Evolutionary conservation across 2,888 invertebrate species (phyloP), one percentile per base, ranked within the genome.

Genomic region (Thecocarcelia acutangulata): DNA sequence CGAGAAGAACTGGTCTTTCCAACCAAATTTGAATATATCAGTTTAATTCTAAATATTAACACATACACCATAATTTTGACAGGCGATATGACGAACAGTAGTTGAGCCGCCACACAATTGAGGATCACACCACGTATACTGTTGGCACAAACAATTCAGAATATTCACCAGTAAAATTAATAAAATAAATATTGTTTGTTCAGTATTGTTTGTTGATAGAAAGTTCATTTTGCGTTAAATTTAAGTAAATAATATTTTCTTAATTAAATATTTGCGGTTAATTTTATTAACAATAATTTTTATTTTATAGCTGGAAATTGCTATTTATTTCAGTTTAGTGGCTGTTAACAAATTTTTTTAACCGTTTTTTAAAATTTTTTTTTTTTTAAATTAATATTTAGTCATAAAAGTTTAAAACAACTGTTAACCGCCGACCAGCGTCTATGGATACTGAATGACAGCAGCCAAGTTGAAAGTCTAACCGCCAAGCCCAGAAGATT

Each of bases 21-120:
- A 24, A 24, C 5, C 24, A 3, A 24, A 24, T 24, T 24, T 24
- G n/a, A 24, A 3, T 24, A 24, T 24, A 24, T 24, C 24, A 24
- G n/a, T n/a, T n/a, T n/a, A n/a, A 24, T 24, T 24, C 24, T 24
- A 3, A 2, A 24, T 24, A 5, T 33, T 33, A 54, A 37, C 11
- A 59, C 87, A 78, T 87, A 89, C 90, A 33, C 90, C 91, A 80
- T 86, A 86, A 73, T 90, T 90, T 46, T 85, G 86, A 48, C 90
- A 90, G 19, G 90, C 90, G 13, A 90, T 85, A 59, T 90, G 90
- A 6, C 80, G 84, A 0, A 84, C 79, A 46, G 37, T 72, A 13
- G 58, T 82, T 8, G 74, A 70, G 12, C 87, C 89, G 1, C 52
- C 86, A 72, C 87, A 90, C 1, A 89, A 82, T 52, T 77, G 83